Percentiles rank a stretch among this genome's conserved stretches.
Evolutionary conservation across 2,797 vertebrate species (phyloP).

Genomic region (Liparis tanakae): DNA sequence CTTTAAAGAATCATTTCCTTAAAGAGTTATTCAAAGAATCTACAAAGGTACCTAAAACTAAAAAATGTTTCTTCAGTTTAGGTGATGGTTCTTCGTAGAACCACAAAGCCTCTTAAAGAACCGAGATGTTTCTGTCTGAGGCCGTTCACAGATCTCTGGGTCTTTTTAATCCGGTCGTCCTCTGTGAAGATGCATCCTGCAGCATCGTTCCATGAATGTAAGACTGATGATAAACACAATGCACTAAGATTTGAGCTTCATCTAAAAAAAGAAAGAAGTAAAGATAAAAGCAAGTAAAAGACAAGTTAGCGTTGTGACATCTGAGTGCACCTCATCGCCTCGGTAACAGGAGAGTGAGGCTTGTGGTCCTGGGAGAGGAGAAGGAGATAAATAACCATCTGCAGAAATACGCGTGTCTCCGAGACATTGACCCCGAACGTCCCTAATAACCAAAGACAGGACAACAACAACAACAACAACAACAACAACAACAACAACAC

Average conservation of each 20-base stretch:
- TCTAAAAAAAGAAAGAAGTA: neutral
- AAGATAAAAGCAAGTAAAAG: neutral
- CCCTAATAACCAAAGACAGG: slow-evolving; percentile 73
- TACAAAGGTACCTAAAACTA: no score
- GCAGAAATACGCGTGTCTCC: slow-evolving; percentile 63
- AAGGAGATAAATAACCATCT: slow-evolving; percentile 70
- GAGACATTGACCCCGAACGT: slow-evolving; percentile 65
- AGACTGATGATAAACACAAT: slow-evolving; percentile 19
- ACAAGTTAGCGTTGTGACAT: slow-evolving; percentile 1
- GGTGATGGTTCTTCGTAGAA: no score
- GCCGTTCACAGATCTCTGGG: slow-evolving; percentile 46
- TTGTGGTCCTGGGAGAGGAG: slow-evolving; percentile 38
- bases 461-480: slow-evolving; percentile 9
- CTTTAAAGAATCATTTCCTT: no score
- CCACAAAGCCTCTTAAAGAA: no score
- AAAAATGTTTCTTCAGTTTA: no score
- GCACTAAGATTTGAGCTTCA: slow-evolving; percentile 8
- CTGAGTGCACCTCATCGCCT: slow-evolving; percentile 12
- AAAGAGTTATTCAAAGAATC: no score
- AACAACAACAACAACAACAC: slow-evolving; percentile 23
- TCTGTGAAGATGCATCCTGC: slow-evolving; percentile 30
- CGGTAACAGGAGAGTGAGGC: slow-evolving; percentile 23
- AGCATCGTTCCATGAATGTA: slow-evolving; percentile 28
- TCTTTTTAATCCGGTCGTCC: slow-evolving; percentile 53
- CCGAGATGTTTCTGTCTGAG: slow-evolving; percentile 9